Percentiles rank a stretch among this genome's conserved stretches.
Evolutionary conservation across 2,797 vertebrate species (phyloP).

Genomic region (Microchirus variegatus): DNA sequence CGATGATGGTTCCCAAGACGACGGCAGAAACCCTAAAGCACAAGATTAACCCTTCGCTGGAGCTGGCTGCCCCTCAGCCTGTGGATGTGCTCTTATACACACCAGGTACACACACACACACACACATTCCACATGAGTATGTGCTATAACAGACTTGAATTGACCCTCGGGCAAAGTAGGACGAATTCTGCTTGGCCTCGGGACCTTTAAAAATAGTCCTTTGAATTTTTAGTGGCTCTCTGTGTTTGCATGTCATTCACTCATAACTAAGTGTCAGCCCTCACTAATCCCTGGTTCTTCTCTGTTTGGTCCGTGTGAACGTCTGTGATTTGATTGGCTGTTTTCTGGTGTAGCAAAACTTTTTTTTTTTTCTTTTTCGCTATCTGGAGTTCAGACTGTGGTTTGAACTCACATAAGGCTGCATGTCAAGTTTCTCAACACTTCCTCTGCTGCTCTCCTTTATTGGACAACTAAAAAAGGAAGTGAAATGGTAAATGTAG

Average conservation of each 20-base stretch:
- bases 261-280: background rate
- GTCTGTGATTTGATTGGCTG: background rate
- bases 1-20: constrained; percentile 90
- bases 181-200: background rate
- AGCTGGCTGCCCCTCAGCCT: constrained; percentile 84
- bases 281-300: background rate
- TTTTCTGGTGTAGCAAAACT: background rate
- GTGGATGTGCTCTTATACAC: constrained; percentile 93
- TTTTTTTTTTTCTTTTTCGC: constrained; percentile 27
- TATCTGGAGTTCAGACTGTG: constrained; percentile 5
- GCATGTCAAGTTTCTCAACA: constrained; percentile 7
- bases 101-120: constrained; percentile 81
- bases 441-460: constrained; percentile 13
- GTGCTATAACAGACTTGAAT: background rate
- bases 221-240: background rate
- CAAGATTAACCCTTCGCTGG: constrained; percentile 94
- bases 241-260: background rate
- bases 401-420: constrained; percentile 1
- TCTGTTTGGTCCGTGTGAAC: constrained; percentile 5
- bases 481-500: background rate
- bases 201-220: background rate
- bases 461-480: background rate
- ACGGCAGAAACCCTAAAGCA: constrained; percentile 94
- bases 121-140: background rate
- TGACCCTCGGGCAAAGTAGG: too few species aligned